Conservation (phyloP, 2,888 invertebrate species). For the Lasioglossum zephyrum region DNA sequence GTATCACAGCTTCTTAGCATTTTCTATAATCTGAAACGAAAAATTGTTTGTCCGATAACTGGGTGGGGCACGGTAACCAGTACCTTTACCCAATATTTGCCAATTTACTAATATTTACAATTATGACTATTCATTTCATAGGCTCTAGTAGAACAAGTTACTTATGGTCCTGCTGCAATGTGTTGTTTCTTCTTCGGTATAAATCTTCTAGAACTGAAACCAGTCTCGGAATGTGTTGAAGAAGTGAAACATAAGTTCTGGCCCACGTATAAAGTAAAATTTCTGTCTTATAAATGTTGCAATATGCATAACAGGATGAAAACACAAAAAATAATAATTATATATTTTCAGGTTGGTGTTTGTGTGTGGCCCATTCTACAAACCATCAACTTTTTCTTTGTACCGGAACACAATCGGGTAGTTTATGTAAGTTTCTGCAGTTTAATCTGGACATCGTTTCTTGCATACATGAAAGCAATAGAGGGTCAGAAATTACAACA, state of each 20-base stretch:
- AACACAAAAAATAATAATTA: neutral
- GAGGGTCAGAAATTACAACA: conserved; percentile 75
- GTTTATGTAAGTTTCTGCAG: conserved; percentile 90
- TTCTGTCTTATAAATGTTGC: neutral
- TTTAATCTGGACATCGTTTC: conserved; percentile 91
- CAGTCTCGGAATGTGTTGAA: conserved; percentile 87
- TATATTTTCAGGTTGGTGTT: conserved; percentile 87
- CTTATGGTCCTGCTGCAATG: conserved; percentile 92
- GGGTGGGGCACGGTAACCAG: too few species aligned
- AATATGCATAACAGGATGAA: neutral
- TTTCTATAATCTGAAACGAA: too few species aligned
- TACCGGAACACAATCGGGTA: conserved; percentile 90
- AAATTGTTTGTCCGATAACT: too few species aligned
- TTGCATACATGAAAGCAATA: conserved; percentile 91
- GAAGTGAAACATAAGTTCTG: conserved; percentile 91
- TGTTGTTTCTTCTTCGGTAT: conserved; percentile 91
- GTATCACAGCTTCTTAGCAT: too few species aligned
- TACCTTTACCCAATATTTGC: too few species aligned
- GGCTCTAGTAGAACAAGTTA: conserved; percentile 90
- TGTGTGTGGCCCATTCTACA: conserved; percentile 90
- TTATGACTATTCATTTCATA: conserved; percentile 76
- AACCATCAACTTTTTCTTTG: conserved; percentile 89
- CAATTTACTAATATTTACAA: conserved; percentile 20
- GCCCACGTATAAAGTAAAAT: conserved; percentile 89
- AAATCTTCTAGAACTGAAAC: conserved; percentile 90